A percentile compares a stretch with the other conserved stretches of the same genome.
These are phyloP conservation scores for Cheiracanthium punctorium DNA, from an alignment of 2,888 invertebrate genomes.

Conservation along the genomic window DNA sequence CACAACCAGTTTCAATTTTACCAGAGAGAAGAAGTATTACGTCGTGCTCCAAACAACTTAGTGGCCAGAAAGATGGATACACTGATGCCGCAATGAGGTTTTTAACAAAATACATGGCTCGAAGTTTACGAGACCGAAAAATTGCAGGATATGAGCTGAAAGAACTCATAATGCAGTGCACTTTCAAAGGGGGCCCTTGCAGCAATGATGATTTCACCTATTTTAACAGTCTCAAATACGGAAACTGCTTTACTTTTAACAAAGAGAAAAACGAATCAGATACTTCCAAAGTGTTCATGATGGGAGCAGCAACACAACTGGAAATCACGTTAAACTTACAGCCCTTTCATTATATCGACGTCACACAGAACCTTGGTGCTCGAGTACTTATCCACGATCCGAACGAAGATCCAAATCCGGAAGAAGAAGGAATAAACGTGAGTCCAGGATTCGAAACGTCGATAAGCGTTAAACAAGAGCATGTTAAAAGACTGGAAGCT, in stretches of 20 bases:
- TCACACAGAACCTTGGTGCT: not conserved
- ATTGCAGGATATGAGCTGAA: not conserved
- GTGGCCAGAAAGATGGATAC: not conserved
- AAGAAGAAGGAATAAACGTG: constrained; percentile 24
- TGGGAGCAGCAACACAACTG: not conserved
- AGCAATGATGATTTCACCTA: not conserved
- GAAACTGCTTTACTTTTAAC: constrained; percentile 47
- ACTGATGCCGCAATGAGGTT: not conserved
- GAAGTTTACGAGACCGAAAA: not conserved
- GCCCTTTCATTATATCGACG: not conserved
- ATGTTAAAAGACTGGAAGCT: not conserved
- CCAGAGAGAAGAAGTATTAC: not conserved
- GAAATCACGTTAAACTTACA: constrained; percentile 1
- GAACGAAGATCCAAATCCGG: not conserved
- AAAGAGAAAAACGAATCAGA: not conserved
- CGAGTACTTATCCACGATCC: constrained; percentile 25
- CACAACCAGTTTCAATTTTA: not conserved
- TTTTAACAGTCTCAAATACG: constrained; percentile 29
- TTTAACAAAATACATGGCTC: not conserved
- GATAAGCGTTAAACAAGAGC: not conserved
- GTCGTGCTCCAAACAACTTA: not conserved
- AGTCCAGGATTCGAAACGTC: constrained; percentile 19
- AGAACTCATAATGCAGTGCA: constrained; percentile 16
- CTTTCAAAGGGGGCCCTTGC: not conserved
- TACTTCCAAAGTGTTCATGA: not conserved